These are phyloP conservation scores for Corythornis cristatus DNA, from an alignment of 2,113 vertebrate genomes.

Conservation along the genomic window DNA sequence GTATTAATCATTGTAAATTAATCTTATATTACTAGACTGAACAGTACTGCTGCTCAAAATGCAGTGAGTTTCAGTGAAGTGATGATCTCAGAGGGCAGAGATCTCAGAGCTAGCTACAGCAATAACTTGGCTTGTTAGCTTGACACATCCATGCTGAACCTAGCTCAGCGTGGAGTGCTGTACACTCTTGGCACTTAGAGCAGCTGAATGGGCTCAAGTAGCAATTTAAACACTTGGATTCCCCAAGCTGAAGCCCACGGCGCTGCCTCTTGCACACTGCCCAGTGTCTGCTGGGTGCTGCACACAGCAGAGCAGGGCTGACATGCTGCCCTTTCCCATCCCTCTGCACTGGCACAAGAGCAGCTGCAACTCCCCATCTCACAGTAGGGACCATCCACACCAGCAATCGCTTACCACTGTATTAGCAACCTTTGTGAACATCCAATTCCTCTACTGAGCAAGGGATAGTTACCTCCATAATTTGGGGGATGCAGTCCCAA, in stretches of 20 bases:
- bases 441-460: not conserved
- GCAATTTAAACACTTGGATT: not conserved
- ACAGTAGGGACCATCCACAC: not conserved
- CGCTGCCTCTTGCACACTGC: not conserved
- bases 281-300: rapidly evolving
- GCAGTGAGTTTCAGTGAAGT: slow-evolving; percentile 14
- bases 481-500: not conserved
- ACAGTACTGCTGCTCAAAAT: slow-evolving; percentile 3
- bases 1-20: slow-evolving; percentile 67
- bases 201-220: not conserved
- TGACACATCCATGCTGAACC: not conserved
- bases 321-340: rapidly evolving
- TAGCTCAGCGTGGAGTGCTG: not conserved
- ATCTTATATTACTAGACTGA: slow-evolving; percentile 49
- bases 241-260: not conserved
- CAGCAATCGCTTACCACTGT: not conserved
- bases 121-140: not conserved
- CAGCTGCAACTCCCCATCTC: not conserved
- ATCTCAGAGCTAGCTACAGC: not conserved
- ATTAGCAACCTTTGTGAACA: not conserved
- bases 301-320: rapidly evolving
- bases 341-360: not conserved
- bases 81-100: not conserved
- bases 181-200: not conserved
- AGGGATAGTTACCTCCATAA: not conserved